Evolutionary conservation across 2,888 invertebrate genomes (phyloP).

Genomic region (Plagiodera versicolora): DNA sequence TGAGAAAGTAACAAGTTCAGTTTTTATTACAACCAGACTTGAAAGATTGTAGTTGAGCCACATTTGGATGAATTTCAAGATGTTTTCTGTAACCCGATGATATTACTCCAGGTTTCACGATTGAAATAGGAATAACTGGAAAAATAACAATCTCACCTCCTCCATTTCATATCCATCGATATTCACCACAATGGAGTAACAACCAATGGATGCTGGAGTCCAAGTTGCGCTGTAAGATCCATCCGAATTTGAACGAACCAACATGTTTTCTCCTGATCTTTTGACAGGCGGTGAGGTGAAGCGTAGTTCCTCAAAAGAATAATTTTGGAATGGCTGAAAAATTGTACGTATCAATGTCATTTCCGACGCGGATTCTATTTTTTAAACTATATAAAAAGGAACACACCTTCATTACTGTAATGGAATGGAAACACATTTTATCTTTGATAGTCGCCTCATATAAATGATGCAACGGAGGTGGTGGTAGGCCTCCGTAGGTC

Average conservation of each 20-base stretch:
- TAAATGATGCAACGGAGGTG: slow-evolving; percentile 67
- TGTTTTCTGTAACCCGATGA: too few species aligned
- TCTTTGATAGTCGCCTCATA: slow-evolving; percentile 88
- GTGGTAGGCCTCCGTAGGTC: slow-evolving; percentile 66
- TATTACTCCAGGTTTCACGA: too few species aligned
- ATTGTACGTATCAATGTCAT: background rate
- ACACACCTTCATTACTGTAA: slow-evolving; percentile 86
- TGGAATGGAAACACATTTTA: slow-evolving; percentile 91
- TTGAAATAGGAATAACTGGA: too few species aligned
- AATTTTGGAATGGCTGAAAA: slow-evolving; percentile 79
- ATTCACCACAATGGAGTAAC: slow-evolving; percentile 82
- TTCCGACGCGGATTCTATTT: too few species aligned
- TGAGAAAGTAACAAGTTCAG: too few species aligned
- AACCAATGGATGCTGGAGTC: slow-evolving; percentile 90
- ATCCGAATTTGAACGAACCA: slow-evolving; percentile 75
- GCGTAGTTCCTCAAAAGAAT: slow-evolving; percentile 93
- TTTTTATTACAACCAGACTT: too few species aligned
- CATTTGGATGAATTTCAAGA: too few species aligned
- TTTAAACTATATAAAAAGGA: background rate
- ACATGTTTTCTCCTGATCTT: slow-evolving; percentile 77
- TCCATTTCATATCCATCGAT: slow-evolving; percentile 82
- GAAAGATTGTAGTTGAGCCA: too few species aligned
- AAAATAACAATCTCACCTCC: slow-evolving; percentile 59
- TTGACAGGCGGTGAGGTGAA: slow-evolving; percentile 68
- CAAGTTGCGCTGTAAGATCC: slow-evolving; percentile 85